Evolutionary conservation across 2,113 vertebrate genomes (phyloP).

Genomic region (Mungos mungo): DNA sequence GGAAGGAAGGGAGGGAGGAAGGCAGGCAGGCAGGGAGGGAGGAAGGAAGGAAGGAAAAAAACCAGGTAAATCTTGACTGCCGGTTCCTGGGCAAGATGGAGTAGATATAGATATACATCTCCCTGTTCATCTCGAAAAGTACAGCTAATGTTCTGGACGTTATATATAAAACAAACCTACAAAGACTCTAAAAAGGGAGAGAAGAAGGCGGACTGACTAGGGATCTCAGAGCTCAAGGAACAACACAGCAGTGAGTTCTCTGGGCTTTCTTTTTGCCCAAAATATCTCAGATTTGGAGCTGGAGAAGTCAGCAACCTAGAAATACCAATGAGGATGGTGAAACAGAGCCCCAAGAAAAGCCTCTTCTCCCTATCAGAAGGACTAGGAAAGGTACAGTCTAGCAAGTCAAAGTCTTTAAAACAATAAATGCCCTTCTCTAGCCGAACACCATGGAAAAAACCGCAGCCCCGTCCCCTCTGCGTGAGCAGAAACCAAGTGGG

Average conservation of each 20-base stretch:
- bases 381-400: background rate
- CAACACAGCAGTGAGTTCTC: background rate
- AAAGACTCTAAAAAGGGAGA: background rate
- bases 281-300: background rate
- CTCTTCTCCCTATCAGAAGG: background rate
- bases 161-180: background rate
- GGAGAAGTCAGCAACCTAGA: background rate
- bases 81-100: background rate
- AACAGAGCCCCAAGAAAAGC: background rate
- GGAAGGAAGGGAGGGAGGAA: too few species aligned
- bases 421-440: background rate
- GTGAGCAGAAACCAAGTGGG: background rate
- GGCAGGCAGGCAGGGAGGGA: too few species aligned
- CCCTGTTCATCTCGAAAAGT: background rate
- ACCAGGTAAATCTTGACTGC: background rate
- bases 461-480: too few species aligned
- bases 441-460: background rate
- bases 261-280: background rate
- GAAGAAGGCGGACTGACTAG: background rate
- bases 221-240: background rate
- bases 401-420: background rate
- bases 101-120: background rate
- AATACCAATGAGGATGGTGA: background rate
- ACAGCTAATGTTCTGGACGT: background rate
- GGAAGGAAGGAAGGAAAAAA: background rate